Evolutionary conservation across 2,113 vertebrate species (phyloP), one percentile per base, ranked within the genome.

Genomic region (Corythoichthys haematopterus): DNA sequence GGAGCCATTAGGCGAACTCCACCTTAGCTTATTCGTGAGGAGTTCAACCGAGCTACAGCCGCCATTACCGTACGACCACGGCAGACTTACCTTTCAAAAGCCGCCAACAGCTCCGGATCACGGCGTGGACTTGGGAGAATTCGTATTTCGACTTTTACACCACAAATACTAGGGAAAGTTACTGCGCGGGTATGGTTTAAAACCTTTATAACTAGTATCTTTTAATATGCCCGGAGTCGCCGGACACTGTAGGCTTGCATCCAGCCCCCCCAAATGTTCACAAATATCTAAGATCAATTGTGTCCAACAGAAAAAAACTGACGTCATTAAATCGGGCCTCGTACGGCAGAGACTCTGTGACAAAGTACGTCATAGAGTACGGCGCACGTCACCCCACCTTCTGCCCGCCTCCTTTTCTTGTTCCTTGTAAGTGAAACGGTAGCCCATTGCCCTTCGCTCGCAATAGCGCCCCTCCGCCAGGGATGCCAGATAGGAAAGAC

Each of bases 1-100:
- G 86, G 60, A 90, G 86, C 91, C 90, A 91, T 91, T 91, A 90
- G 81, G 86, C 88, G 84, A 88, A 85, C 83, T 85, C 85, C 89
- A 85, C 89, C 90, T 91, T 91, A 89, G 83, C 85, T 85, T 80
- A n/a, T 83, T 85, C 87, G 84, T 81, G 79, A 85, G 73, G 77
- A 83, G 85, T 68, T 81, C 78, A 81, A 45, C 85, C 84, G 67
- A 74, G 87, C 78, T 53, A 61, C 76, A 74, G 85, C 87, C 89
- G 89, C 89, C 90, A 88, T 90, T 87, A 43, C 40, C 40, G 6
- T 43, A 88, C 81, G 65, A 68, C 69, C 68, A 72, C 51, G 65
- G 77, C 83, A 64, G 47, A 64, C 78, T 88, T 90, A 91, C 90
- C 90, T 91, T 88, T 66, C 74, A 70, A 64, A 63, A 16, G 72